Evolutionary conservation across 1,140 invertebrate species (phyloP), one percentile per base, ranked within the genome.

Genomic region (Diachasmimorpha longicaudata): DNA sequence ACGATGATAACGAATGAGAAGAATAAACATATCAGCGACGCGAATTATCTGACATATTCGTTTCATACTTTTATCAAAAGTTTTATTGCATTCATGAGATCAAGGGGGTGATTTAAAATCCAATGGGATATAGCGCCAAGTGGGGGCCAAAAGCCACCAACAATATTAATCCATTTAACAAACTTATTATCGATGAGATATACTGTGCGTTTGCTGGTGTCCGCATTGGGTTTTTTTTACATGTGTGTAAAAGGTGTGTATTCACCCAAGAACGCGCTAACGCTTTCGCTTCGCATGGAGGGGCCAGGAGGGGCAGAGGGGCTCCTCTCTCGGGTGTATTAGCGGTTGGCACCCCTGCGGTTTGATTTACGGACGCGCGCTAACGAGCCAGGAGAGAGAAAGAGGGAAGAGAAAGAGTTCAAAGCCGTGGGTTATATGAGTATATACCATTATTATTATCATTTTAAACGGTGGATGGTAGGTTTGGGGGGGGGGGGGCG

Each of bases 151-250:
- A 23, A 72, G 72, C 52, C 58, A 70, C 69, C 74, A 76, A 78
- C 77, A 78, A 83, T 85, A 84, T 87, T 87, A 86, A 87, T 87
- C 85, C 85, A 86, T 86, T 87, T 87, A 87, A 87, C 86, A 85
- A 87, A 86, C 86, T 87, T 85, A 86, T 87, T 87, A 87, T 86
- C 85, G 85, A 85, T 86, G 85, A 87, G 85, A 87, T 87, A 87
- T 85, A 84, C 81, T 82, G 82, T 85, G 81, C 84, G 85, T 87
- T 87, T 87, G 86, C 85, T 80, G 31, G 85, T 85, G 82, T 81
- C 80, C 82, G 80, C 83, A 77, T 25, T 19, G 25, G 16, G 37
- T 10, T n/a, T 46, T 72, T 66, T 70, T 36, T 31, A 23, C 48
- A 48, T 55, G n/a, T 66, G 39, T 63, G 42, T 58, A 70, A 46